Evolutionary conservation across 2,888 invertebrate species (phyloP).

Genomic region (Papilio demoleus): DNA sequence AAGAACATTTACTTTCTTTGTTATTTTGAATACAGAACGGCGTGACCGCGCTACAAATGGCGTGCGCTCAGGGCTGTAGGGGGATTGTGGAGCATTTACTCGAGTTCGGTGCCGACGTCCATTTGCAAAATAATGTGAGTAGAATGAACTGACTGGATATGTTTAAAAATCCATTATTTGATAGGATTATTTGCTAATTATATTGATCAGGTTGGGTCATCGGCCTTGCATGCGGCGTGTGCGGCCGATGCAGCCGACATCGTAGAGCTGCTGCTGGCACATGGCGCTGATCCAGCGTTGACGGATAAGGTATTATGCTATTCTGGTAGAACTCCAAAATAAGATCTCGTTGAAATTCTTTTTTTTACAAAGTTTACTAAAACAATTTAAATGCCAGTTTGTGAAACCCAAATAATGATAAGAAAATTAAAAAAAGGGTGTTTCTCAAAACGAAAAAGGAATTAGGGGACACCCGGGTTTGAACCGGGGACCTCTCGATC

Average conservation of each 20-base stretch:
- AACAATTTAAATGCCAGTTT: too few species aligned
- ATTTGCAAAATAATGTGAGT: slow-evolving; percentile 87
- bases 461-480: slow-evolving; percentile 77
- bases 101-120: slow-evolving; percentile 85
- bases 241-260: slow-evolving; percentile 88
- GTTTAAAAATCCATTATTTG: not conserved
- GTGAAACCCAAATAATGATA: too few species aligned
- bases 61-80: slow-evolving; percentile 87
- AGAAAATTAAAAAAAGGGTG: too few species aligned
- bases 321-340: not conserved
- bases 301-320: slow-evolving; percentile 85
- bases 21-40: slow-evolving; percentile 80
- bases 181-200: too few species aligned
- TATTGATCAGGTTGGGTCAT: slow-evolving; percentile 85
- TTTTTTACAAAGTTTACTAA: not conserved
- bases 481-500: slow-evolving; percentile 79
- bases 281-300: slow-evolving; percentile 88
- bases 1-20: too few species aligned
- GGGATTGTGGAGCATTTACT: slow-evolving; percentile 87
- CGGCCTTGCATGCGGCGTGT: slow-evolving; percentile 90
- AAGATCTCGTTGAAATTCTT: not conserved
- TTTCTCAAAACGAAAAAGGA: slow-evolving; percentile 38
- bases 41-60: slow-evolving; percentile 87
- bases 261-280: slow-evolving; percentile 86
- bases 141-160: not conserved